Evolutionary conservation across 2,888 invertebrate genomes (phyloP).

Genomic region (Stenchaetothrips biformis): DNA sequence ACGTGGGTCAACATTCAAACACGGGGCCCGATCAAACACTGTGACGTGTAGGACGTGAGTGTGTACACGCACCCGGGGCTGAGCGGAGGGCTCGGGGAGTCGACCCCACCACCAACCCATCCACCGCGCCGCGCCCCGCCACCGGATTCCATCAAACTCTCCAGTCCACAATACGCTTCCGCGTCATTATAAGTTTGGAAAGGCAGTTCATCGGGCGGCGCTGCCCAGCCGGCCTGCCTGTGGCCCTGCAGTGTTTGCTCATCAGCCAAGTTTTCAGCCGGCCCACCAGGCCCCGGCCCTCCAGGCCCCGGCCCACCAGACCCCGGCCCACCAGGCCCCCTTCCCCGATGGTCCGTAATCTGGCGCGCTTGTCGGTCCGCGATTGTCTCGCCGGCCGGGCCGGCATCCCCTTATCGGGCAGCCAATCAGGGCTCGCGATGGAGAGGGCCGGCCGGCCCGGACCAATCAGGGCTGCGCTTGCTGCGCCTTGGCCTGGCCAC

Average conservation of each 20-base stretch:
- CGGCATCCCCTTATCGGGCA: too few species aligned
- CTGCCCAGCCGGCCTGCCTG: not conserved
- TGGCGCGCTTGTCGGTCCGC: too few species aligned
- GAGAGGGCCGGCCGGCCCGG: not conserved
- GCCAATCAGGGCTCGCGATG: too few species aligned
- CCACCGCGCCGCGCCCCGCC: not conserved
- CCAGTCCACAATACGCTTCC: not conserved
- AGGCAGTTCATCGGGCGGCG: not conserved
- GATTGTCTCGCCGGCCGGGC: too few species aligned
- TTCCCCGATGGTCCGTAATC: too few species aligned
- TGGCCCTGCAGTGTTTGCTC: slow-evolving; percentile 7
- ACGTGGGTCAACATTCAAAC: too few species aligned
- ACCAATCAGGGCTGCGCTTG: not conserved
- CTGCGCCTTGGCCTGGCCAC: too few species aligned
- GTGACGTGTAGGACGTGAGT: not conserved
- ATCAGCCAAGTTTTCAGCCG: slow-evolving; percentile 11
- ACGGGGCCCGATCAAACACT: not conserved
- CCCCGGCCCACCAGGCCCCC: not conserved
- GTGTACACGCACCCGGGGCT: not conserved
- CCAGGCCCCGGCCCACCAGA: too few species aligned
- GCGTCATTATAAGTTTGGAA: slow-evolving; percentile 22
- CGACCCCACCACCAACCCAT: not conserved
- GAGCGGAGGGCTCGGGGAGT: not conserved
- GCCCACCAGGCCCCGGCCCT: not conserved
- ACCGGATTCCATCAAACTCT: not conserved